Evolutionary conservation across 1,140 invertebrate genomes (phyloP), one percentile per base, ranked within the genome.

Genomic region (Thaumetopoea pityocampa): DNA sequence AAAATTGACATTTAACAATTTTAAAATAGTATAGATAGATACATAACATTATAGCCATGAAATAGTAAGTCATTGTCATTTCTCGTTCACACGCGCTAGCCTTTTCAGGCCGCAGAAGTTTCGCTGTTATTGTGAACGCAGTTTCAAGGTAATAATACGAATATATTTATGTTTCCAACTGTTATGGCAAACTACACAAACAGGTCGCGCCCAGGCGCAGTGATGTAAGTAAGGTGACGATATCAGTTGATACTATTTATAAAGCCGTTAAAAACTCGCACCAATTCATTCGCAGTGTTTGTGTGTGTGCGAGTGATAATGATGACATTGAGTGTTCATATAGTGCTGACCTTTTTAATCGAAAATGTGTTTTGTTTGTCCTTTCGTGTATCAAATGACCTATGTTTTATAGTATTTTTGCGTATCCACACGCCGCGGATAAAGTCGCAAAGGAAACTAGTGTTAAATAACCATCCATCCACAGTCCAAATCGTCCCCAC

Each of bases 191-290:
- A 51, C 60, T 64, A 69, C 38, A 59, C 40, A 51, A 54, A 51
- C 42, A 42, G 23, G 55, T 58, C 61, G 42, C 61, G 33, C 56
- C 65, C 57, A 54, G 16, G 16, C 35, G 22, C 43, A 60, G 42
- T 70, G 69, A 70, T 68, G 59, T 68, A 70, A 70, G 51, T 34
- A n/a, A 19, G 24, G 42, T 63, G 65, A 68, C 57, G 59, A 28
- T 62, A 58, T 65, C 44, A 36, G 18, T 23, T 19, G 46, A 41
- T 37, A 33, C 60, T 73, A 68, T 71, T 68, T 62, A 52, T 64
- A 64, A 55, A 59, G 22, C 12, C 26, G 32, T 37, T 24, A 46
- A 57, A 56, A 49, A 54, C n/a, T n/a, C n/a, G n/a, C n/a, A n/a
- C n/a, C n/a, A n/a, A 36, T 43, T 37, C 35, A 40, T 24, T 34